Conservation (phyloP, 1,140 invertebrate genomes). For the Cotesia chilonis region DNA sequence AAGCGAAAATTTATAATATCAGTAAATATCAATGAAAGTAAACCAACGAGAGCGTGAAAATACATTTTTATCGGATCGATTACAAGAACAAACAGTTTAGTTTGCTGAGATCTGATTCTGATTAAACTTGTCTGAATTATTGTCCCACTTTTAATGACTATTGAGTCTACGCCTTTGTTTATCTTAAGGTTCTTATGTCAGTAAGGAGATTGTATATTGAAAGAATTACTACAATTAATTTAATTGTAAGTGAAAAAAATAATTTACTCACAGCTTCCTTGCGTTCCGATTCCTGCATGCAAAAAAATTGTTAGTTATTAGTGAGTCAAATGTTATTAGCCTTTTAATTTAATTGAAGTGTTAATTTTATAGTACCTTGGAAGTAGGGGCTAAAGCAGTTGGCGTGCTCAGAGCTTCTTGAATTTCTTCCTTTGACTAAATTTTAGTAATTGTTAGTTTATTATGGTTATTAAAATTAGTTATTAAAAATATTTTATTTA, state of each 20-base stretch:
- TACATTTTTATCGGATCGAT: not conserved
- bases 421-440: slow-evolving; percentile 55
- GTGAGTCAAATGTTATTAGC: slow-evolving; percentile 13
- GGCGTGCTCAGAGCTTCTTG: slow-evolving; percentile 56
- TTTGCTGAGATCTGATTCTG: not conserved
- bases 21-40: not conserved
- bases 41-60: not conserved
- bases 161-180: too few species aligned
- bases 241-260: slow-evolving; percentile 25
- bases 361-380: slow-evolving; percentile 51
- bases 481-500: slow-evolving; percentile 36
- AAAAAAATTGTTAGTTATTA: slow-evolving; percentile 36
- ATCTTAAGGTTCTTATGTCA: too few species aligned
- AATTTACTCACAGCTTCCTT: slow-evolving; percentile 51
- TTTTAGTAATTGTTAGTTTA: slow-evolving; percentile 6
- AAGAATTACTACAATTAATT: not conserved
- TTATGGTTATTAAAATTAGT: slow-evolving; percentile 22
- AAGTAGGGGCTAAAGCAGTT: slow-evolving; percentile 49
- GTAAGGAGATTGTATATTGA: too few species aligned
- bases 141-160: slow-evolving; percentile 2
- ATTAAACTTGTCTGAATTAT: not conserved
- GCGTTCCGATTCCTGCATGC: slow-evolving; percentile 42
- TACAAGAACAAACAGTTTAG: slow-evolving; percentile 4
- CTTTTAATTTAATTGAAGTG: slow-evolving; percentile 8
- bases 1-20: too few species aligned